Conservation (phyloP, 2,797 vertebrate species). For the Lepilemur ruficaudatus region DNA sequence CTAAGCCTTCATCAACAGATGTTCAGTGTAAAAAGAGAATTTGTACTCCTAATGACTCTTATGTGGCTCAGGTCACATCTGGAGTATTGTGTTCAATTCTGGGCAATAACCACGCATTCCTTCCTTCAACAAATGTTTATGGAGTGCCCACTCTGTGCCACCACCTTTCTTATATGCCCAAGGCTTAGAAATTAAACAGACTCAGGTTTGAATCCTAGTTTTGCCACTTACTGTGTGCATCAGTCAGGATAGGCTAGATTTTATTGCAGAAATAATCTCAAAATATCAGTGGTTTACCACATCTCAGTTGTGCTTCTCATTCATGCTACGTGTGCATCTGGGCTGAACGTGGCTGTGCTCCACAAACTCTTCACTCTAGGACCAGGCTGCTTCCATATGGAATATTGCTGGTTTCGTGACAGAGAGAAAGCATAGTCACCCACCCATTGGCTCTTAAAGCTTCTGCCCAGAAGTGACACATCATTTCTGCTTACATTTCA, state of each 20-base stretch:
- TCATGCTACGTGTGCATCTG: background rate
- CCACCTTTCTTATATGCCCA: background rate
- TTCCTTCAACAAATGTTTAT: constrained; percentile 59
- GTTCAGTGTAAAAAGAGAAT: constrained; percentile 4
- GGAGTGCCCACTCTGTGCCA: constrained; percentile 19
- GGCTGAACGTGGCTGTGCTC: background rate
- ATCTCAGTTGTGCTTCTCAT: background rate
- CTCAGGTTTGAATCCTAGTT: background rate
- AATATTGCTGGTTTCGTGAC: background rate
- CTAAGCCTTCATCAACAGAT: constrained; percentile 29
- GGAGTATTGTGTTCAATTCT: constrained; percentile 54
- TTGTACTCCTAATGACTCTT: constrained; percentile 20
- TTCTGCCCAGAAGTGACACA: background rate
- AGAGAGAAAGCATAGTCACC: background rate
- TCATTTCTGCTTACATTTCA: background rate
- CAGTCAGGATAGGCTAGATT: background rate
- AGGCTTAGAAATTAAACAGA: constrained; percentile 23
- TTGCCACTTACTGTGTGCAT: background rate
- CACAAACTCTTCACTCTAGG: background rate
- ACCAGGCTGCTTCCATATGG: background rate
- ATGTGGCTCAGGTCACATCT: constrained; percentile 48
- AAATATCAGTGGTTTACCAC: background rate
- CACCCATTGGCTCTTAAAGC: background rate
- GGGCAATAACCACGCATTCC: constrained; percentile 46
- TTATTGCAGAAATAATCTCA: constrained; percentile 19